phyloP scores from a whole-genome alignment of 2,888 invertebrate species.

The Pyralis farinalis region DNA sequence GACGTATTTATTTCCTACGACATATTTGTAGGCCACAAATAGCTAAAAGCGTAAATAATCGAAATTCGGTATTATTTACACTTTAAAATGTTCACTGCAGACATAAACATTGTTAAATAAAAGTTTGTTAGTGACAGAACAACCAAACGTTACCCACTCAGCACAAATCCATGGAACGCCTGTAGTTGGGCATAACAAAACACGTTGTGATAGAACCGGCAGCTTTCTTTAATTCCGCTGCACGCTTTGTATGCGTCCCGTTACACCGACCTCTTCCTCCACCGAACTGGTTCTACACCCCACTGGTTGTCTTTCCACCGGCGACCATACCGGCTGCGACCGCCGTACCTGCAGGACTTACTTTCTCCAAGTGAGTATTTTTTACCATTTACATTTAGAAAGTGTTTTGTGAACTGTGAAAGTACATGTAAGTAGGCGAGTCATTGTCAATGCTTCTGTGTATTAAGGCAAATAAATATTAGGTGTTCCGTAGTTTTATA shows the following conservation, averaged over 20 bases:
- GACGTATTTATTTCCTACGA: too few relatives aligned
- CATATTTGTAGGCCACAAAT: too few relatives aligned
- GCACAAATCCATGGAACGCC: too few relatives aligned
- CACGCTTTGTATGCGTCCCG: slow-evolving; percentile 63
- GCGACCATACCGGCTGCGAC: slow-evolving; percentile 41
- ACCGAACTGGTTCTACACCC: slow-evolving; percentile 52
- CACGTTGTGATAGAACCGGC: neutral
- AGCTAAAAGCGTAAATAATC: too few relatives aligned
- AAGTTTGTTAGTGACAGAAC: too few relatives aligned
- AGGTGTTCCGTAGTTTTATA: too few relatives aligned
- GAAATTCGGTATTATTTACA: too few relatives aligned
- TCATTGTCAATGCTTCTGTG: neutral
- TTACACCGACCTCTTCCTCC: slow-evolving; percentile 58
- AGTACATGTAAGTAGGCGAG: slow-evolving; percentile 18
- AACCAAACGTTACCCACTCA: neutral
- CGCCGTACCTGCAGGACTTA: slow-evolving; percentile 44
- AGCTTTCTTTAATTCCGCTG: slow-evolving; percentile 43
- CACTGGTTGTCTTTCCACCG: slow-evolving; percentile 23
- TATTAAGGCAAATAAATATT: too few relatives aligned
- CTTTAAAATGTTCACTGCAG: too few relatives aligned
- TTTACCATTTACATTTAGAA: slow-evolving; percentile 39
- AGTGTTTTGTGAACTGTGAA: slow-evolving; percentile 33
- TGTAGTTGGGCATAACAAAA: neutral
- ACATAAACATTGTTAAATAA: too few relatives aligned
- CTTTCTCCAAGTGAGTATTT: slow-evolving; percentile 54